Percentiles rank a stretch among this genome's conserved stretches.
These are phyloP conservation scores for Cylindroiulus punctatus DNA, from an alignment of 2,888 invertebrate species.

Conservation along the genomic window DNA sequence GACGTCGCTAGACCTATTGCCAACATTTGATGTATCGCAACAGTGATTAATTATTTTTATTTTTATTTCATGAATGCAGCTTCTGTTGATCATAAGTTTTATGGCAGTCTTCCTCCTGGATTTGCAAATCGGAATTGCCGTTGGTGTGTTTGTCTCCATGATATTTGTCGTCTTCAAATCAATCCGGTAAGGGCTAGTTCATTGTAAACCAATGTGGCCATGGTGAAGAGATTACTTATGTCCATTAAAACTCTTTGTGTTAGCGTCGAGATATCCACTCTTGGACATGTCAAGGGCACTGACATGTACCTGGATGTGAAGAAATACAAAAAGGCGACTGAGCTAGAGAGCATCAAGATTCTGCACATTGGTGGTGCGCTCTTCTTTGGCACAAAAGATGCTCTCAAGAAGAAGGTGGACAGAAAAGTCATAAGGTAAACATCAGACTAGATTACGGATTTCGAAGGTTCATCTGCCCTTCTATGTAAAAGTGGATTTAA, in stretches of 20 bases:
- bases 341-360: constrained; percentile 53
- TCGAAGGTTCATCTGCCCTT: no score
- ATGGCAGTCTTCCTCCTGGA: constrained; percentile 53
- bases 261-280: constrained; percentile 48
- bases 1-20: background rate
- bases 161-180: constrained; percentile 54
- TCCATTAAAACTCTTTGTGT: background rate
- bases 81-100: constrained; percentile 53
- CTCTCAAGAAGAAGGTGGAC: constrained; percentile 49
- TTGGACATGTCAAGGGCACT: constrained; percentile 51
- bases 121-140: constrained; percentile 54
- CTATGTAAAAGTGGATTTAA: no score
- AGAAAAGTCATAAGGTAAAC: constrained; percentile 42
- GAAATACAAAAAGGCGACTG: constrained; percentile 54
- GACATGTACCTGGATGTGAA: constrained; percentile 55
- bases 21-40: background rate
- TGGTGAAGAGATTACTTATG: background rate
- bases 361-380: constrained; percentile 53
- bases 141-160: constrained; percentile 54
- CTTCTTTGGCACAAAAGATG: constrained; percentile 54
- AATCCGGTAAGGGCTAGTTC: constrained; percentile 43
- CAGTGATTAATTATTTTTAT: background rate
- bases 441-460: no score
- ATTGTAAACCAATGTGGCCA: background rate
- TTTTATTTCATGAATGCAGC: constrained; percentile 7